These are phyloP conservation scores for Cetoscarus ocellatus DNA, from an alignment of 2,797 vertebrate genomes.

Conservation along the genomic window DNA sequence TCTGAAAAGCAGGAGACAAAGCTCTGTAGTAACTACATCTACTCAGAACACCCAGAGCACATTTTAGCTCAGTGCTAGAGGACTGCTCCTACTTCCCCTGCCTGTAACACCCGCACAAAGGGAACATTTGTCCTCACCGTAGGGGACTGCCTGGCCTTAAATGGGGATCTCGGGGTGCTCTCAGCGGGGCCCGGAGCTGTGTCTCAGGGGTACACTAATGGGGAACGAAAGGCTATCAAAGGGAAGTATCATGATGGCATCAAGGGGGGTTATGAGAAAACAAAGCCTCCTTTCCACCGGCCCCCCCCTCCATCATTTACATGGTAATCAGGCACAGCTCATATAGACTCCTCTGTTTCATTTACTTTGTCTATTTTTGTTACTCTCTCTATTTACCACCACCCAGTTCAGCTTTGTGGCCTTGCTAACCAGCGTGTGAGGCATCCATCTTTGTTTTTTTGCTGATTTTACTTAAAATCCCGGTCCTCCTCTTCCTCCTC, in stretches of 20 bases:
- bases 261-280: conserved; percentile 82
- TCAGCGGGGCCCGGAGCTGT: conserved; percentile 67
- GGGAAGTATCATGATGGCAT: conserved; percentile 84
- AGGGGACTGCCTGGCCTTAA: conserved; percentile 78
- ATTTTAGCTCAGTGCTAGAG: conserved; percentile 67
- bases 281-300: conserved; percentile 78
- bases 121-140: conserved; percentile 83
- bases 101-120: conserved; percentile 79
- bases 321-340: conserved; percentile 83
- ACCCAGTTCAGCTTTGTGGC: conserved; percentile 33
- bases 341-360: conserved; percentile 80
- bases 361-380: conserved; percentile 70
- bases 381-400: conserved; percentile 54
- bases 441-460: conserved; percentile 8
- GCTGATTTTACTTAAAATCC: conserved; percentile 53
- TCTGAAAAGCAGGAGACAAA: conserved; percentile 75
- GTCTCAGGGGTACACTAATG: conserved; percentile 83
- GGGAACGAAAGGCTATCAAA: conserved; percentile 86
- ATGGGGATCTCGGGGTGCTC: conserved; percentile 79
- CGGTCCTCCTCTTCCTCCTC: conserved; percentile 23
- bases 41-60: conserved; percentile 75
- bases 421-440: conserved; percentile 18
- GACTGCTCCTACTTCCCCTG: conserved; percentile 79
- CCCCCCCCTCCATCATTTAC: conserved; percentile 77
- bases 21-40: conserved; percentile 76